These are phyloP conservation scores for Crematogaster levior DNA, from an alignment of 2,888 invertebrate genomes.

Conservation along the genomic window DNA sequence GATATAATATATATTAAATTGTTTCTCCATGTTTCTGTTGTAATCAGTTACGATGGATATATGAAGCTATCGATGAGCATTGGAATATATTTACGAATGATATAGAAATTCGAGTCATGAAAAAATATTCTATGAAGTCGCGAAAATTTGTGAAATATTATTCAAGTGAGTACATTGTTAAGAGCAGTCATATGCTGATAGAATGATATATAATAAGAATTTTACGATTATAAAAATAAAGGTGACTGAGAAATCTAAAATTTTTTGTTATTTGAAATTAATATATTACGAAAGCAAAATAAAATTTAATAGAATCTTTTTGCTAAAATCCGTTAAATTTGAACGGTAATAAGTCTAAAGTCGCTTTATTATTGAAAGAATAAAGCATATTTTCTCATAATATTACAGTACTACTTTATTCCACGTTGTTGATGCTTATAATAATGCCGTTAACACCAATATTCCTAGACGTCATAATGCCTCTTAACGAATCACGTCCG, in stretches of 20 bases:
- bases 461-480: neutral
- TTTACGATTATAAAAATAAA: neutral
- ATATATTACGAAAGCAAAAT: neutral
- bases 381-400: neutral
- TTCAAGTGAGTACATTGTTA: neutral
- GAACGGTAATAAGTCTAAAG: neutral
- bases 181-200: neutral
- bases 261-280: neutral
- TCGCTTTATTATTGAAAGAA: no score
- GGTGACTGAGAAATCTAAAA: no score
- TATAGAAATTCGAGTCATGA: neutral
- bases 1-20: neutral
- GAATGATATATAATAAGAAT: neutral
- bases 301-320: no score
- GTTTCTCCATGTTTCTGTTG: neutral
- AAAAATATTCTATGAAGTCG: neutral
- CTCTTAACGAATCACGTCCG: constrained; percentile 24
- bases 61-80: neutral
- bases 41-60: neutral
- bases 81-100: neutral
- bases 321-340: no score
- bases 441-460: neutral
- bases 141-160: neutral
- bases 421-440: neutral
- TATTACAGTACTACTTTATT: neutral